Base-by-base conservation (phyloP, 2,888 invertebrate species). In the Diplazon laetatorius region DNA sequence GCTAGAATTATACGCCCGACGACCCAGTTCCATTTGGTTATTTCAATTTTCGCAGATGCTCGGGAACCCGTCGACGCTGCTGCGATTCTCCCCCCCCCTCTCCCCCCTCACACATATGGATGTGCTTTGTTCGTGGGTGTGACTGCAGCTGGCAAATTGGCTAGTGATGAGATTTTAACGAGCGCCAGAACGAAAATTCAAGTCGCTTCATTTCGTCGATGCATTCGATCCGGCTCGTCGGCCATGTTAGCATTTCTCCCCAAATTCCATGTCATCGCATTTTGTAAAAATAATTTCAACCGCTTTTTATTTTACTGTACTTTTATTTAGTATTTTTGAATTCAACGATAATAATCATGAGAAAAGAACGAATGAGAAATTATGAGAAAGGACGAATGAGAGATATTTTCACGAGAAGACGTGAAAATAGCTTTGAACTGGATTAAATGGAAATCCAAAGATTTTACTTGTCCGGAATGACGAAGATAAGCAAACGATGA, bases 101-200 rank as follows among this genome's bases (percentile, higher is more conserved):
- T n/a, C n/a, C n/a, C n/a, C n/a, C n/a, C 10, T 3, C 30, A 12
- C 12, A 55, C 42, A 78, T 25, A 37, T 59, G 42, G 12, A 50
- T 63, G 66, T 55, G 46, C 20, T 78, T 62, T 50, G 39, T 37
- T 20, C 52, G 57, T 42, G 25, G 55, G 39, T 60, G 22, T 44
- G n/a, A 42, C 9, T 35, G 50, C 35, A 20, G 37, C 22, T 42
- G 48, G 77, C 77, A 83, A 84, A 83, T 85, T 80, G 77, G 76
- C 52, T 68, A 68, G 76, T 81, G 83, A 84, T 85, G 81, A 80
- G 80, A 71, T 80, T 83, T 83, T 83, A 85, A 85, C 83, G 82
- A 80, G 75, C 69, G 50, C 60, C 62, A 68, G 62, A 48, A 76
- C 63, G 44, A 42, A 78, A 72, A 63, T 75, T 74, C 70, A 55